Conservation (phyloP, 2,888 invertebrate species). For the Orthosia incerta region DNA sequence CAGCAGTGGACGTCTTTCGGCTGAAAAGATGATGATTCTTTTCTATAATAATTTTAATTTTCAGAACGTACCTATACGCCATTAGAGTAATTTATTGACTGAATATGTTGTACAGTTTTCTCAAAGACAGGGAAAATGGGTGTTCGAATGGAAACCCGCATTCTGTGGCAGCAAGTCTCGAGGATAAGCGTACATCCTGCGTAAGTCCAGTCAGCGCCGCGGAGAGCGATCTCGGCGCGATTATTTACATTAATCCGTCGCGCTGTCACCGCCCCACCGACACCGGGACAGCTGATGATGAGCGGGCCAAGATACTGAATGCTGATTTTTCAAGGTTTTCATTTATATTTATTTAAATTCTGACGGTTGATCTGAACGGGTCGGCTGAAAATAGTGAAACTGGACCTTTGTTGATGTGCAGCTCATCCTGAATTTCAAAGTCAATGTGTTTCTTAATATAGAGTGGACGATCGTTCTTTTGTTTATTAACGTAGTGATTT, state of each 20-base stretch:
- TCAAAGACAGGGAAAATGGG: background rate
- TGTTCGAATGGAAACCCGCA: conserved; percentile 76
- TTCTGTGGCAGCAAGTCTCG: conserved; percentile 69
- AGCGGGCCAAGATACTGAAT: conserved; percentile 39
- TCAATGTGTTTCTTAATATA: background rate
- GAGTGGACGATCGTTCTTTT: no score
- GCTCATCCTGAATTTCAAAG: background rate
- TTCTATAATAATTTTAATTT: no score
- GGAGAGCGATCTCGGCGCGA: conserved; percentile 71
- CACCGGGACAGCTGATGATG: conserved; percentile 58
- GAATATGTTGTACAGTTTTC: background rate
- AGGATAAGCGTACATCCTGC: conserved; percentile 85
- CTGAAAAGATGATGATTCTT: background rate
- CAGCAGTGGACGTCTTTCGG: no score
- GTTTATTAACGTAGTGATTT: no score
- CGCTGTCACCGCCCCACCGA: conserved; percentile 67
- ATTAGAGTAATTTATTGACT: no score
- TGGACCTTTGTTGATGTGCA: background rate
- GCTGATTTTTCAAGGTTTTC: conserved; percentile 15
- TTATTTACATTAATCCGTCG: conserved; percentile 86
- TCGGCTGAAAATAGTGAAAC: background rate
- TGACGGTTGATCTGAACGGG: background rate
- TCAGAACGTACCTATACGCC: no score
- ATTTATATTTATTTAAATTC: conserved; percentile 21
- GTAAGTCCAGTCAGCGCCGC: conserved; percentile 65